Percentiles rank a stretch among this genome's conserved stretches.
phyloP scores from a whole-genome alignment of 2,888 invertebrate genomes.

The Troides oblongomaculatus region DNA sequence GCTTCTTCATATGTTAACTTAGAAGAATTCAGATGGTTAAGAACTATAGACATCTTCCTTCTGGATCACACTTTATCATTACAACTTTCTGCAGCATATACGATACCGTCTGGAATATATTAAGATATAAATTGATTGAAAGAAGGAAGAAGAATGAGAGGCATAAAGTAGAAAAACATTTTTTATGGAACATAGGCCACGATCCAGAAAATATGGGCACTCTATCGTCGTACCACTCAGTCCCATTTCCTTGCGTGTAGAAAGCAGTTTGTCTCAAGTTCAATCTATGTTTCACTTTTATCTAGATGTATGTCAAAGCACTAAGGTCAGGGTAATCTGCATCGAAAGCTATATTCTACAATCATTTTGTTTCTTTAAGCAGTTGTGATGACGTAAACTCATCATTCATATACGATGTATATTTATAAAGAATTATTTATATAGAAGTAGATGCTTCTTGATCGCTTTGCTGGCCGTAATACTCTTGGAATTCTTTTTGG shows the following conservation, averaged over 20 bases:
- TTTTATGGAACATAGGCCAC: too few relatives aligned
- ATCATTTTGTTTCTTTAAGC: background rate
- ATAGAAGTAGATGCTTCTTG: background rate
- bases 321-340: conserved; percentile 18
- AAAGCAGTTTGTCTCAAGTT: conserved; percentile 20
- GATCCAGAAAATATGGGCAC: background rate
- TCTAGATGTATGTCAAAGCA: conserved; percentile 10
- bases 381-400: background rate
- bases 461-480: too few relatives aligned
- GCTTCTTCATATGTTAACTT: too few relatives aligned
- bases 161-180: too few relatives aligned
- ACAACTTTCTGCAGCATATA: too few relatives aligned
- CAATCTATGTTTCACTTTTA: conserved; percentile 21
- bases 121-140: too few relatives aligned
- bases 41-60: too few relatives aligned
- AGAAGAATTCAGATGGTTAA: too few relatives aligned
- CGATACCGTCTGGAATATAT: too few relatives aligned
- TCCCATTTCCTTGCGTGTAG: conserved; percentile 23
- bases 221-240: conserved; percentile 22
- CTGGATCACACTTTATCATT: too few relatives aligned
- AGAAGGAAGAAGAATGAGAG: too few relatives aligned
- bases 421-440: background rate
- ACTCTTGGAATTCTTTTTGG: too few relatives aligned
- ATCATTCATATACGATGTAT: background rate
- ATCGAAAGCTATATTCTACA: background rate